Conservation (phyloP, 2,113 vertebrate species). For the Corydoras maculifer region DNA sequence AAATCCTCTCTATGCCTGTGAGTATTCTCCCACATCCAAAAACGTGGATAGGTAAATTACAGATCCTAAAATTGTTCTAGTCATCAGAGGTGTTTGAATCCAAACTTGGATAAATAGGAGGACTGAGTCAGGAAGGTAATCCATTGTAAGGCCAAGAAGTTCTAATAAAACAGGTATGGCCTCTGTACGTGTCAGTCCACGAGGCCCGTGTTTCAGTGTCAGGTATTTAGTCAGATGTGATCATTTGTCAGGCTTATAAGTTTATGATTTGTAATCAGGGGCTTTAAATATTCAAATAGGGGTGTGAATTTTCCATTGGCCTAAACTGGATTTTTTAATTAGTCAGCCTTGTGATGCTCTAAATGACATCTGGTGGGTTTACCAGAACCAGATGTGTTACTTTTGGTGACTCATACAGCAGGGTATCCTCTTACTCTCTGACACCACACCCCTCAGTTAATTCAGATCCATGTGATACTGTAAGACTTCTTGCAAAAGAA, state of each 20-base stretch:
- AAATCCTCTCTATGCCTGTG: no score
- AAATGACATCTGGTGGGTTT: conserved; percentile 30
- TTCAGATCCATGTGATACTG: background rate
- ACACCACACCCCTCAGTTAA: conserved; percentile 5
- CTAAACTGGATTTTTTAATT: background rate
- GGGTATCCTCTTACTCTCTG: background rate
- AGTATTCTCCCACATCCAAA: no score
- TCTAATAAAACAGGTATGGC: background rate
- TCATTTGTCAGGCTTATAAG: background rate
- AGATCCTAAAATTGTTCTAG: no score
- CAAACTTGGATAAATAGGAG: no score
- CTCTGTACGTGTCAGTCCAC: background rate
- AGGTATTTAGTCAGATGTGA: background rate
- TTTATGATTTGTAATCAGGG: no score
- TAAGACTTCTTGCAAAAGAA: background rate
- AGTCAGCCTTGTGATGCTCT: background rate
- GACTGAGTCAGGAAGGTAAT: no score
- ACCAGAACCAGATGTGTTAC: conserved; percentile 37
- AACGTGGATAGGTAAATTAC: no score
- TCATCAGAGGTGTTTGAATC: no score
- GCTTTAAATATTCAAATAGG: background rate
- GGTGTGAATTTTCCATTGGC: background rate
- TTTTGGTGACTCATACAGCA: conserved; percentile 32
- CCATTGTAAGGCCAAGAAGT: background rate
- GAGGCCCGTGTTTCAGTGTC: background rate